Evolutionary conservation across 2,888 invertebrate species (phyloP).

Genomic region (Bimastos eiseni): DNA sequence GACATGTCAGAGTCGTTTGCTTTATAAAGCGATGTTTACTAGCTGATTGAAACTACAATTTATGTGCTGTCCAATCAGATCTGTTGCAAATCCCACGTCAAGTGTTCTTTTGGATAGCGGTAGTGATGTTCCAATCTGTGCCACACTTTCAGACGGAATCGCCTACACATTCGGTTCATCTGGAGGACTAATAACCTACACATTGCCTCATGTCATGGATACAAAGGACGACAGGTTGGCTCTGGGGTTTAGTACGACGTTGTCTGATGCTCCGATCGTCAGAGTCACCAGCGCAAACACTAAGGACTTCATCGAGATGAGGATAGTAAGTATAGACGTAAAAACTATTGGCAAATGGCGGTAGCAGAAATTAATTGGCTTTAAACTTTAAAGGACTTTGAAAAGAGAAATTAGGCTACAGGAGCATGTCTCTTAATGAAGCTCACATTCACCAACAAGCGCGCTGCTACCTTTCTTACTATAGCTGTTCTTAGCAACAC

Average conservation of each 20-base stretch:
- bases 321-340: conserved; percentile 73
- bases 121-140: background rate
- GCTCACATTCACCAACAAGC: too few species aligned
- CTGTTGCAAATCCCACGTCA: background rate
- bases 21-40: background rate
- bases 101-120: background rate
- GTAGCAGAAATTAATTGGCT: background rate
- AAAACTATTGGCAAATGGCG: background rate
- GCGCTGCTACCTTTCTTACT: too few species aligned
- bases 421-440: too few species aligned
- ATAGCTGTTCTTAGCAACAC: too few species aligned
- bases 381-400: too few species aligned
- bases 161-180: conserved; percentile 87
- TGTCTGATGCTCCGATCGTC: conserved; percentile 78
- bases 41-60: background rate
- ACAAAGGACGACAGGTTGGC: conserved; percentile 87
- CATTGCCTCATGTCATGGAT: conserved; percentile 82
- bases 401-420: too few species aligned
- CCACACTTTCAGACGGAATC: conserved; percentile 76
- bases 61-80: background rate
- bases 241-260: conserved; percentile 83
- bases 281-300: conserved; percentile 85
- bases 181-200: conserved; percentile 85
- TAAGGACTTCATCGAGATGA: conserved; percentile 92
- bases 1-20: background rate